phyloP scores from a whole-genome alignment of 2,113 vertebrate species.

The Phyllostomus hastatus region DNA sequence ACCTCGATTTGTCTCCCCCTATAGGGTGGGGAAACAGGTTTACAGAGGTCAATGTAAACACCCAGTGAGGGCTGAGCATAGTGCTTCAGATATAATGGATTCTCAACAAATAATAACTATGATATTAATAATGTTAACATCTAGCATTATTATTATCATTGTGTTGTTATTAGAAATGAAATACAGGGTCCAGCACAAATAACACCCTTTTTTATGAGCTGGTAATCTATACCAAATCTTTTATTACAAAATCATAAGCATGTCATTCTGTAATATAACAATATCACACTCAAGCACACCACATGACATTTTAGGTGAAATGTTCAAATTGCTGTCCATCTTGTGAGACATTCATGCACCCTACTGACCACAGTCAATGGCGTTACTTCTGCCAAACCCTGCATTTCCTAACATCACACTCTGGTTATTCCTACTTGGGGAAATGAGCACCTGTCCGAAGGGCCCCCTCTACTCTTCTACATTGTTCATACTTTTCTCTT shows the following conservation, averaged over 20 bases:
- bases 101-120: background rate
- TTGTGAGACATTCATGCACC: too few species aligned
- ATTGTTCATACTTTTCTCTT: background rate
- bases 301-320: too few species aligned
- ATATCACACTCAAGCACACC: too few species aligned
- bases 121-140: background rate
- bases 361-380: too few species aligned
- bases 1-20: background rate
- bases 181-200: too few species aligned
- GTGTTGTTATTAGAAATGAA: background rate
- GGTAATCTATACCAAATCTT: too few species aligned
- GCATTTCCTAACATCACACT: background rate
- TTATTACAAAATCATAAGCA: too few species aligned
- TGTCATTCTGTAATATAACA: too few species aligned
- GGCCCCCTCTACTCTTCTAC: background rate
- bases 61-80: background rate
- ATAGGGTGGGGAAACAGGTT: background rate
- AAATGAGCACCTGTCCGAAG: background rate
- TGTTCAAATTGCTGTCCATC: too few species aligned
- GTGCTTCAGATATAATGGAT: background rate
- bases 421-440: background rate
- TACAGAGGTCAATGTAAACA: background rate
- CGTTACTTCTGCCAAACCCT: too few species aligned
- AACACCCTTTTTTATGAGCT: too few species aligned
- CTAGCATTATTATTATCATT: background rate